Evolutionary conservation across 2,888 invertebrate genomes (phyloP), one percentile per base, ranked within the genome.

Genomic region (Acleris emargana): DNA sequence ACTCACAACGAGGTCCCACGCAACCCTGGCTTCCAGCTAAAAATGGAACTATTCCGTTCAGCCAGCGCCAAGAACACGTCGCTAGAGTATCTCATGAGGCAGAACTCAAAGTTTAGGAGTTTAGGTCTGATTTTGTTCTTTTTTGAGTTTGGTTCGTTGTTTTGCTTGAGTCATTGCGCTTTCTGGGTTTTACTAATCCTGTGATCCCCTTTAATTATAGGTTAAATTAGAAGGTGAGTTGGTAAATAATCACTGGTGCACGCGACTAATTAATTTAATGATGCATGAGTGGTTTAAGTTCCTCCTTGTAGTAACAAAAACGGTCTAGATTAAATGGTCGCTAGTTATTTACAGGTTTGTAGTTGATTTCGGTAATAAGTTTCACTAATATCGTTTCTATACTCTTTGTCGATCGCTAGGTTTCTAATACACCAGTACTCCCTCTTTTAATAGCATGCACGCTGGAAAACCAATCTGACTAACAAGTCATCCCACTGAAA

Each of bases 1-100:
- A 91, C 89, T 0, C 87, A 89, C 74, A 89, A 90, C 64, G 90
- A 91, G 62, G 84, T 89, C 53, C 91, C 91, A 53, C 85, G 89
- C 62, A 86, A 85, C 73, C 77, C 86, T 11, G 89, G 89, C 72
- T 92, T 92, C 73, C 85, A 87, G 73, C 80, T 91, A 69, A 92
- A 92, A 85, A 92, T 92, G 92, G 92, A 91, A 75, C 78, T 92
- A 67, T 92, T 92, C 77, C 86, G 92, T 67, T 91, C 91, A 54
- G 91, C 92, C 73, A 92, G 92, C 78, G 89, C 91, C 61, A 88
- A 87, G 84, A 92, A 92, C 72, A 91, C 92, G 16, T 92, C 92
- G 57, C 81, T 92, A 78, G 88, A 91, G 75, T 91, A 89, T 80
- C 84, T 92, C 63, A 89, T 91, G 90, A 80, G 88, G 82, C 88